phyloP scores from a whole-genome alignment of 2,113 vertebrate species.

The Rousettus leschenaultii region DNA sequence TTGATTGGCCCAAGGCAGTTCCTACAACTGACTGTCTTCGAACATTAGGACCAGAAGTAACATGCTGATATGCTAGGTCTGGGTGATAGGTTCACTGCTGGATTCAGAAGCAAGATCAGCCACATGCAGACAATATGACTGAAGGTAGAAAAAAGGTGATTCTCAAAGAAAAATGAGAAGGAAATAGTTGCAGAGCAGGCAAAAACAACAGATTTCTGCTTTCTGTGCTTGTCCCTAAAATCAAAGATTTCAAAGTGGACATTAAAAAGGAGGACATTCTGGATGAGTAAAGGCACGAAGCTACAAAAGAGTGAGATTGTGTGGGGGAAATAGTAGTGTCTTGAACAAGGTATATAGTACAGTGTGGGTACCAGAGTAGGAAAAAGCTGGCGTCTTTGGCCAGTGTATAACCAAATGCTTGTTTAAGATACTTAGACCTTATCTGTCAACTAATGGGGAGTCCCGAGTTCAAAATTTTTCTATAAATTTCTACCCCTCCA shows the following conservation, averaged over 20 bases:
- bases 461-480: background rate
- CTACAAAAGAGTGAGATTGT: background rate
- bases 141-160: background rate
- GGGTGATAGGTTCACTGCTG: background rate
- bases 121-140: background rate
- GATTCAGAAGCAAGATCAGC: background rate
- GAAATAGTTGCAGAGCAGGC: background rate
- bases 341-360: background rate
- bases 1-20: background rate
- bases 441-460: background rate
- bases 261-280: background rate
- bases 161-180: background rate
- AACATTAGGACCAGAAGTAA: background rate
- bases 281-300: background rate
- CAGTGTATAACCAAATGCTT: background rate
- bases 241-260: background rate
- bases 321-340: background rate
- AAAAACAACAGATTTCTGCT: background rate
- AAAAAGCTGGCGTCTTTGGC: background rate
- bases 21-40: background rate
- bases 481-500: background rate
- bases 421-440: background rate
- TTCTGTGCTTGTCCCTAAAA: background rate
- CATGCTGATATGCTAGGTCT: background rate
- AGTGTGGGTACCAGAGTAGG: background rate